Percentiles rank a stretch among this genome's conserved stretches.
These are phyloP conservation scores for Pardalotus punctatus DNA, from an alignment of 2,113 vertebrate species.

Conservation along the genomic window DNA sequence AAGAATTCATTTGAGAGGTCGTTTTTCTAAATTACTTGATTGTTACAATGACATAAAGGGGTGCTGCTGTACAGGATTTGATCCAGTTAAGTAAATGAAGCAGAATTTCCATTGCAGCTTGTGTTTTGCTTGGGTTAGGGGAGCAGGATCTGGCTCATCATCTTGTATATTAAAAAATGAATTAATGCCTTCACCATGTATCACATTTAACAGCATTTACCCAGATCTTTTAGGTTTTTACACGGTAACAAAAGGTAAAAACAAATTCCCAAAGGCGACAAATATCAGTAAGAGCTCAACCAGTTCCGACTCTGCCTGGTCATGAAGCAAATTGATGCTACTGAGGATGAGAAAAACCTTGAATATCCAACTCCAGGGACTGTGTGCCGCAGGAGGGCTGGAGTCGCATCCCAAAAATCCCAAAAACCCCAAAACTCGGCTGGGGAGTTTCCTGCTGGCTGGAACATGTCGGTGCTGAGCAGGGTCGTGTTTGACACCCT, in stretches of 20 bases:
- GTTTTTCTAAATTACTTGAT: neutral
- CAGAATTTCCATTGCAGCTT: neutral
- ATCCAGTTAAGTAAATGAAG: neutral
- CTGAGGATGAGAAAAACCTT: neutral
- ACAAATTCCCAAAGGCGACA: neutral
- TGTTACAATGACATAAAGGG: neutral
- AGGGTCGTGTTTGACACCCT: neutral
- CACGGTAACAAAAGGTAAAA: neutral
- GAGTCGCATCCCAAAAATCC: neutral
- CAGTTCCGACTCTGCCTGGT: neutral
- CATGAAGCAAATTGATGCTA: neutral
- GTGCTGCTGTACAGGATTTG: neutral
- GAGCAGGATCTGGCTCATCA: neutral
- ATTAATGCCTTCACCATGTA: accelerated
- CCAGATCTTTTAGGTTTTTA: neutral
- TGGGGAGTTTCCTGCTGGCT: neutral
- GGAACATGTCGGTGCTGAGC: neutral
- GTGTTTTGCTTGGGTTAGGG: neutral
- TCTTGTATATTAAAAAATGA: neutral
- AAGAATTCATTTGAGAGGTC: neutral
- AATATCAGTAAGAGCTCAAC: neutral
- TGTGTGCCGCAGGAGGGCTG: neutral
- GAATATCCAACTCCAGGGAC: neutral
- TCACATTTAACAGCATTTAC: neutral
- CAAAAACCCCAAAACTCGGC: neutral